A percentile compares a stretch with the other conserved stretches of the same genome.
These are phyloP conservation scores for Benthosema pterotum DNA, from an alignment of 2,797 vertebrate species.

Conservation along the genomic window DNA sequence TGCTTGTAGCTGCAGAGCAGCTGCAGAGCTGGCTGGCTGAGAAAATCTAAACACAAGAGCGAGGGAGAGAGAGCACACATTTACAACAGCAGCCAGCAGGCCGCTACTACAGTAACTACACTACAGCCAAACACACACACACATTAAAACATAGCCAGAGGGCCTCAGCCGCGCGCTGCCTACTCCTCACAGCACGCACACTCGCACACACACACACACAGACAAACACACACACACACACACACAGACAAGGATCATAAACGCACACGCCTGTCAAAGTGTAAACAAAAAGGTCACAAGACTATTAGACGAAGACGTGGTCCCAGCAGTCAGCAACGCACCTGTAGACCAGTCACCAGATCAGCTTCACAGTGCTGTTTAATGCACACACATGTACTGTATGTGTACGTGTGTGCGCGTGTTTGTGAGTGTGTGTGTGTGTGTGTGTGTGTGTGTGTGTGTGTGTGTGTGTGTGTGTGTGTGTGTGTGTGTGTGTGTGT, in stretches of 20 bases:
- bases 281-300: conserved; percentile 30
- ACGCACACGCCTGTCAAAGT: background rate
- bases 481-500: conserved; percentile 4
- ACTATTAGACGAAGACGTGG: background rate
- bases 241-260: conserved; percentile 2
- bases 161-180: background rate
- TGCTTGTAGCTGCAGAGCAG: background rate
- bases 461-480: conserved; percentile 6
- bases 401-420: conserved; percentile 1
- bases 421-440: background rate
- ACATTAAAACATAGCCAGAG: conserved; percentile 1
- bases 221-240: conserved; percentile 1
- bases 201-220: too few species aligned
- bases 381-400: too few species aligned
- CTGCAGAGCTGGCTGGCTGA: background rate
- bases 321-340: conserved; percentile 40
- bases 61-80: background rate
- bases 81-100: background rate
- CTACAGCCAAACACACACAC: background rate
- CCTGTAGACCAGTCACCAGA: conserved; percentile 54
- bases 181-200: background rate
- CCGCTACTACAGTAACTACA: background rate
- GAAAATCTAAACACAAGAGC: conserved; percentile 3
- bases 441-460: background rate
- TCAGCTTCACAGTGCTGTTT: conserved; percentile 40